phyloP scores from a whole-genome alignment of 1,140 invertebrate species.

The Sminthurides bifidus region DNA sequence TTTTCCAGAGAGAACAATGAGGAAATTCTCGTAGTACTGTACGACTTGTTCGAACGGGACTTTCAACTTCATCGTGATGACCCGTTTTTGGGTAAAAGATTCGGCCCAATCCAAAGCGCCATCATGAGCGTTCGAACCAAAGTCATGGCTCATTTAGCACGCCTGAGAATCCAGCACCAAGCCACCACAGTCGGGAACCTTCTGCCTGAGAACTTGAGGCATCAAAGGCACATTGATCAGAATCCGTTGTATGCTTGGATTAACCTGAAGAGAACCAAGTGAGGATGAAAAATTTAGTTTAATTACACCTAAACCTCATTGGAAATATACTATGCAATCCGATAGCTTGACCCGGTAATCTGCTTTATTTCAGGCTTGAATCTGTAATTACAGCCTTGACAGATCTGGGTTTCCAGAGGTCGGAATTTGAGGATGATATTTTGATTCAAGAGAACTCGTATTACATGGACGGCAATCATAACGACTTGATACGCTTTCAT shows the following conservation, averaged over 20 bases:
- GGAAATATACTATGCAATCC: too few species aligned
- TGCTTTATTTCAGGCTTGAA: not conserved
- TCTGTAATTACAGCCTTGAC: not conserved
- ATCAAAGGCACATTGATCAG: conserved; percentile 20
- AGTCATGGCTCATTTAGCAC: conserved; percentile 23
- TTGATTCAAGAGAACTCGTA: conserved; percentile 24
- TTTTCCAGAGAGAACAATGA: conserved; percentile 3
- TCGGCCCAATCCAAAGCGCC: conserved; percentile 8
- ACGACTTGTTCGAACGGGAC: conserved; percentile 19
- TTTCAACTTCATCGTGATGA: conserved; percentile 16
- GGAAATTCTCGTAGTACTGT: conserved; percentile 21
- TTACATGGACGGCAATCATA: conserved; percentile 7
- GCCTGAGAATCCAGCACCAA: conserved; percentile 20
- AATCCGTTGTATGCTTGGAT: conserved; percentile 26
- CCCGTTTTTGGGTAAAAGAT: not conserved
- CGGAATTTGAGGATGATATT: conserved; percentile 21
- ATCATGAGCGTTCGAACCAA: conserved; percentile 16
- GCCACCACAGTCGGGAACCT: conserved; percentile 14
- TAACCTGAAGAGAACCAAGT: conserved; percentile 12
- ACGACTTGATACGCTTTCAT: conserved; percentile 22
- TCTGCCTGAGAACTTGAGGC: conserved; percentile 14
- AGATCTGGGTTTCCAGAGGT: not conserved
- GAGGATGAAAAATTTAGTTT: too few species aligned
- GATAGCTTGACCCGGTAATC: not conserved
- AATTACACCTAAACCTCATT: too few species aligned